A percentile compares a stretch with the other conserved stretches of the same genome.
These are phyloP conservation scores for Plumapathes pennacea DNA, from an alignment of 92 coral and sea anemone species.

Conservation along the genomic window DNA sequence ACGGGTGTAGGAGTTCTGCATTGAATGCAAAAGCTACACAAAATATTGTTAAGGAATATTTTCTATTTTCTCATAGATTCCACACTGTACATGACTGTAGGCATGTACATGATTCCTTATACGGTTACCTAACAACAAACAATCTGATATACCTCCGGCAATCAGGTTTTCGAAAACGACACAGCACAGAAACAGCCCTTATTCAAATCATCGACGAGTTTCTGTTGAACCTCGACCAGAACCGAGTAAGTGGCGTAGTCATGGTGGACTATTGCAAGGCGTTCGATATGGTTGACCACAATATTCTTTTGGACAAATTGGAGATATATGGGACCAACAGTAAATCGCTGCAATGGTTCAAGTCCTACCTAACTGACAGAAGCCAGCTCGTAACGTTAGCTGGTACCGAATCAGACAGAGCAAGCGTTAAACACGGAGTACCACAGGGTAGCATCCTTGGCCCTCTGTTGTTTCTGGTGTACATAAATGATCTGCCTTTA, in stretches of 20 bases:
- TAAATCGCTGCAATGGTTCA: conserved; percentile 4
- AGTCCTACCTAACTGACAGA: conserved; percentile 22
- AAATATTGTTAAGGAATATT: background rate
- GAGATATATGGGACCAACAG: conserved; percentile 7
- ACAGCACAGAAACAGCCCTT: conserved; percentile 21
- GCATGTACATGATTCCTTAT: too few species aligned
- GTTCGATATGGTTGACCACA: conserved; percentile 20
- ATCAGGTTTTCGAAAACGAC: conserved; percentile 27
- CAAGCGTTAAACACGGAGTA: conserved; percentile 15
- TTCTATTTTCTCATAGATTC: conserved; percentile 21
- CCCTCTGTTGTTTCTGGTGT: conserved; percentile 16
- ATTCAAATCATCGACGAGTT: conserved; percentile 22
- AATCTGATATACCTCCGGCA: conserved; percentile 32
- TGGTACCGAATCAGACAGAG: conserved; percentile 16
- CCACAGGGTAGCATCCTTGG: conserved; percentile 37
- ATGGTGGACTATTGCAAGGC: conserved; percentile 28
- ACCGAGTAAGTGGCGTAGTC: conserved; percentile 12
- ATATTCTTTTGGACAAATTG: conserved; percentile 12
- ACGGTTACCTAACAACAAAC: conserved; percentile 17
- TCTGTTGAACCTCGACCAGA: conserved; percentile 10
- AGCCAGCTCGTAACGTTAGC: conserved; percentile 19
- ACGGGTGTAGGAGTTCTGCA: background rate
- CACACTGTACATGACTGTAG: too few species aligned
- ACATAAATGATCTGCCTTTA: conserved; percentile 18
- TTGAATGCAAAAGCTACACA: background rate